Percentiles rank a stretch among this genome's conserved stretches.
Evolutionary conservation across 2,888 invertebrate species (phyloP).

Genomic region (Drosophila algonquin): DNA sequence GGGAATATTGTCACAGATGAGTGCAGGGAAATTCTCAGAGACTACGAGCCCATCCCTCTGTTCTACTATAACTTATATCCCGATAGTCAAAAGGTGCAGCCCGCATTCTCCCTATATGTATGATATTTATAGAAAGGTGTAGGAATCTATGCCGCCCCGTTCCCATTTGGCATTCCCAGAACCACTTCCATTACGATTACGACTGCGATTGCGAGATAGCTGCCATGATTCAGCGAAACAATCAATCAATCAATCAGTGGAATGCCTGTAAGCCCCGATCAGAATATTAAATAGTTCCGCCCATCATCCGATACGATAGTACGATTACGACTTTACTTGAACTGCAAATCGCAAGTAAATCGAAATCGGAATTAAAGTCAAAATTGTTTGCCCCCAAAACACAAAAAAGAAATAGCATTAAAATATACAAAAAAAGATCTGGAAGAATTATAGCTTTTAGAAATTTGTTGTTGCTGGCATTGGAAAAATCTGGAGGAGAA

Average conservation of each 20-base stretch:
- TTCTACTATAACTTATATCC: no score
- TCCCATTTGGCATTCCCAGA: background rate
- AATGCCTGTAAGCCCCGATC: constrained; percentile 11
- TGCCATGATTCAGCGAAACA: background rate
- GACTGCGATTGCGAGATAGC: background rate
- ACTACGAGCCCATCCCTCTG: no score
- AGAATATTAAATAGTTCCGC: constrained; percentile 9
- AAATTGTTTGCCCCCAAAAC: background rate
- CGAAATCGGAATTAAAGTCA: background rate
- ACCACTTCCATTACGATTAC: background rate
- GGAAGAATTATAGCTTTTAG: constrained; percentile 27
- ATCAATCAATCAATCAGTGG: constrained; percentile 2
- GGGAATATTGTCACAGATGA: no score
- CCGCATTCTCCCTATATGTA: background rate
- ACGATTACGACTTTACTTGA: background rate
- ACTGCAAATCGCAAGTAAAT: background rate
- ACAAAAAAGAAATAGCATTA: background rate
- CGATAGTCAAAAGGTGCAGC: no score
- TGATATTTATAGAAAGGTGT: background rate
- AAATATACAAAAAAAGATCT: constrained; percentile 1
- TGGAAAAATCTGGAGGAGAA: constrained; percentile 29
- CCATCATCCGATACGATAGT: constrained; percentile 4
- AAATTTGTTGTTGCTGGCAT: constrained; percentile 1
- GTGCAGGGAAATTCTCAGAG: no score
- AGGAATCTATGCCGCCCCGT: background rate